Conservation (phyloP, 2,888 invertebrate species). For the Thereva unica region DNA sequence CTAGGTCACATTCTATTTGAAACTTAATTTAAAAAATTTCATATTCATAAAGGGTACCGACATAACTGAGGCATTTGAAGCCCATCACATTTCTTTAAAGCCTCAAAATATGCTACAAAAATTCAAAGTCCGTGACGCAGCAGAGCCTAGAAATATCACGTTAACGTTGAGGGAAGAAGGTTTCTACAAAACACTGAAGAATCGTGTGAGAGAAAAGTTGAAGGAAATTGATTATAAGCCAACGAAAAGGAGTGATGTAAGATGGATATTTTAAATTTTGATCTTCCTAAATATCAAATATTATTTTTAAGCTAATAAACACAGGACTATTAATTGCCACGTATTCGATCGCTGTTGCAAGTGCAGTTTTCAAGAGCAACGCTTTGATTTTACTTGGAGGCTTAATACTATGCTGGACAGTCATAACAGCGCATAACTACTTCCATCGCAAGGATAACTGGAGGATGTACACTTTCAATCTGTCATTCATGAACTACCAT, state of each 20-base stretch:
- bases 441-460: constrained; percentile 76
- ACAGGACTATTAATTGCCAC: constrained; percentile 55
- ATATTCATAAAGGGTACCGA: constrained; percentile 66
- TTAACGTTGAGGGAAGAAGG: constrained; percentile 74
- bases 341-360: constrained; percentile 53
- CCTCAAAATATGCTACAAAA: constrained; percentile 66
- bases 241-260: constrained; percentile 52
- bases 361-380: constrained; percentile 52
- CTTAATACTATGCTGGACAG: constrained; percentile 63
- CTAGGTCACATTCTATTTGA: constrained; percentile 7
- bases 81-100: constrained; percentile 67
- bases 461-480: constrained; percentile 77
- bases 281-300: neutral
- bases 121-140: constrained; percentile 69
- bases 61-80: constrained; percentile 79
- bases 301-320: constrained; percentile 52
- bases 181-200: constrained; percentile 73
- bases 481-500: constrained; percentile 65
- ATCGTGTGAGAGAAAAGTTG: constrained; percentile 62
- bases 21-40: neutral
- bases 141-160: constrained; percentile 68
- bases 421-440: constrained; percentile 74
- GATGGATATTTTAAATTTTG: constrained; percentile 26
- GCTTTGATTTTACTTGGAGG: constrained; percentile 60
- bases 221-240: constrained; percentile 61